Evolutionary conservation across 2,888 invertebrate genomes (phyloP), one percentile per base, ranked within the genome.

Genomic region (Blomia tropicalis): DNA sequence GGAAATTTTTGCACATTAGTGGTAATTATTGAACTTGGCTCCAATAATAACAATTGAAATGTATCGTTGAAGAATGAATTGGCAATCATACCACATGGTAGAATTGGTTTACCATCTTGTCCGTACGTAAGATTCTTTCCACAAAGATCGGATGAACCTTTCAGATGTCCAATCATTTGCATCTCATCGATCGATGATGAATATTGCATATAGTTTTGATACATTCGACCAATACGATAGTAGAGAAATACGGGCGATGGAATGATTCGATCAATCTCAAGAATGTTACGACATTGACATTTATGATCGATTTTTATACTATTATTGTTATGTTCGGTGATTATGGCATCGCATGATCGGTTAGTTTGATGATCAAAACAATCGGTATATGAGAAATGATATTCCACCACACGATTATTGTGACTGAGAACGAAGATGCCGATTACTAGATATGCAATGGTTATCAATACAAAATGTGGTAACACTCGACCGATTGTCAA

Each of bases 41-140:
- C 51, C 7, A 47, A 14, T 47, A 7, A 14, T 11, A 11, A 14
- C 7, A 47, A n/a, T 27, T 22, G 23, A 31, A 56, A 32, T 17
- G 56, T 32, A 25, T 56, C 56, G 29, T 56, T 56, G 29, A 56
- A 56, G n/a, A 56, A 14, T 19, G 30, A 29, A 30, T 56, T 56
- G 30, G 56, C 56, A 19, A 27, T 27, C 56, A 56, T 56, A 25
- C 56, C 56, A 36, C 56, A 56, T 11, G 56, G 56, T 11, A 25
- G 30, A 36, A 29, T 56, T 22, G 31, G 31, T 23, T 23, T 29
- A 3, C 17, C 3, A 30, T 30, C 22, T 14, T 56, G 2, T 7
- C 14, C 14, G 7, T n/a, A 27, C 7, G 51, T 47, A 19, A 19
- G 7, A n/a, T 47, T 11, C 11, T 2, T 23, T 27, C 4, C 29